phyloP scores from a whole-genome alignment of 2,888 invertebrate species.

The Coenonympha glycerion region DNA sequence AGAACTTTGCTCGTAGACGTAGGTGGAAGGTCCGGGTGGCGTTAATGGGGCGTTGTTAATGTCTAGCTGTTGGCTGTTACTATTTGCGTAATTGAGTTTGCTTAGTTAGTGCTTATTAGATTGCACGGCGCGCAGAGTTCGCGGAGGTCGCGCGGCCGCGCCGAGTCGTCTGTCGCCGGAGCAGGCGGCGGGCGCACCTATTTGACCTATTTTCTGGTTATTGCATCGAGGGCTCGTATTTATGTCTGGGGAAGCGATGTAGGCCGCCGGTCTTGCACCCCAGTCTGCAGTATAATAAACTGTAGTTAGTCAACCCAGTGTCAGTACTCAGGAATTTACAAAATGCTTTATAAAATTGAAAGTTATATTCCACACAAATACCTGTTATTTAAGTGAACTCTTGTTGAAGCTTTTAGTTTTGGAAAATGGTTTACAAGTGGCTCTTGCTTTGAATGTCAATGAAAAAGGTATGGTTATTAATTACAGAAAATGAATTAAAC shows the following conservation, averaged over 20 bases:
- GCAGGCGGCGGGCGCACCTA: conserved; percentile 69
- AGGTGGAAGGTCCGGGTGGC: no score
- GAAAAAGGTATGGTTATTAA: not conserved
- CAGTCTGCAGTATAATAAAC: conserved; percentile 48
- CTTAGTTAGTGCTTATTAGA: conserved; percentile 34
- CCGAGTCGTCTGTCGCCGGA: conserved; percentile 49
- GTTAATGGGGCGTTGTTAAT: conserved; percentile 9
- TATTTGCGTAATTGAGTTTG: conserved; percentile 45
- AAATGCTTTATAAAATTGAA: not conserved
- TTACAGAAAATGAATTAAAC: no score
- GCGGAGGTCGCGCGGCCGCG: conserved; percentile 55
- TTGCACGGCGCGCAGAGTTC: conserved; percentile 44
- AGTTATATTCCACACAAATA: not conserved
- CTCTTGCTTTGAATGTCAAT: not conserved
- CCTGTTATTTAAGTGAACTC: conserved; percentile 2
- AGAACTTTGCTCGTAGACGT: conserved; percentile 1
- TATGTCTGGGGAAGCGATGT: conserved; percentile 64
- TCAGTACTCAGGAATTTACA: conserved; percentile 2
- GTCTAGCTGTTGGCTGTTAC: conserved; percentile 23
- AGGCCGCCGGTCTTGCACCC: conserved; percentile 58
- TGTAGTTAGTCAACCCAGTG: conserved; percentile 42
- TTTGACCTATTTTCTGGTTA: conserved; percentile 75
- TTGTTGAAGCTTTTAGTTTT: conserved; percentile 13
- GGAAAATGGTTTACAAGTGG: conserved; percentile 8
- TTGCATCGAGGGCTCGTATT: conserved; percentile 71